Conservation (phyloP, 2,113 vertebrate species). For the Cnemophilus loriae region DNA sequence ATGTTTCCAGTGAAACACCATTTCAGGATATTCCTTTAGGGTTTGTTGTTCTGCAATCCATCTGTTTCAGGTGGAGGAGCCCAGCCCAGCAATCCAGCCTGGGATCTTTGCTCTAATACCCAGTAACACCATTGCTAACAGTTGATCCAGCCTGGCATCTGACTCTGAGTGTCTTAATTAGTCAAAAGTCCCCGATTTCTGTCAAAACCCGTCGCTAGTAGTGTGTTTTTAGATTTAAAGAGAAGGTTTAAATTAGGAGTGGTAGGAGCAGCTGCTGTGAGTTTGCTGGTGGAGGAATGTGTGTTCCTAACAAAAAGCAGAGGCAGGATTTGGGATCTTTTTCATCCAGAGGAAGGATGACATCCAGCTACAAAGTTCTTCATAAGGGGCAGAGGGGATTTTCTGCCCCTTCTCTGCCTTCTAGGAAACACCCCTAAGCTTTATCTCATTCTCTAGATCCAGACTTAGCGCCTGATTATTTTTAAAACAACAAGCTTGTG, state of each 20-base stretch:
- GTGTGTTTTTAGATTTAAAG: neutral
- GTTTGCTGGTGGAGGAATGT: neutral
- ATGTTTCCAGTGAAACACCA: neutral
- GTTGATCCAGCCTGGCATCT: neutral
- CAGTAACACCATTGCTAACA: neutral
- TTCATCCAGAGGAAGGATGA: neutral
- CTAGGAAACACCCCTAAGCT: neutral
- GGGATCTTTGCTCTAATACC: neutral
- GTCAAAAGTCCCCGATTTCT: neutral
- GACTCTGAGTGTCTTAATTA: neutral
- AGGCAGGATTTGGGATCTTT: neutral
- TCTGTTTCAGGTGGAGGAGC: neutral
- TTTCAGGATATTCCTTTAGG: neutral
- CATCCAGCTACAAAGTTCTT: neutral
- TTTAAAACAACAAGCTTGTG: neutral
- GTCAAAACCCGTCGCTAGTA: neutral
- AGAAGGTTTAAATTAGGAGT: neutral
- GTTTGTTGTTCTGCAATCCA: neutral
- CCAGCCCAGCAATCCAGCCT: neutral
- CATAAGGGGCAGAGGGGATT: neutral
- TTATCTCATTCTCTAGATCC: neutral
- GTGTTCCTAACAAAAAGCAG: neutral
- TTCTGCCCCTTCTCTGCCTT: neutral
- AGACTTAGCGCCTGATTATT: neutral
- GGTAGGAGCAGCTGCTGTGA: neutral